Percentiles rank a stretch among this genome's conserved stretches.
phyloP scores from a whole-genome alignment of 2,113 vertebrate genomes.

The Tychaedon coryphoeus region DNA sequence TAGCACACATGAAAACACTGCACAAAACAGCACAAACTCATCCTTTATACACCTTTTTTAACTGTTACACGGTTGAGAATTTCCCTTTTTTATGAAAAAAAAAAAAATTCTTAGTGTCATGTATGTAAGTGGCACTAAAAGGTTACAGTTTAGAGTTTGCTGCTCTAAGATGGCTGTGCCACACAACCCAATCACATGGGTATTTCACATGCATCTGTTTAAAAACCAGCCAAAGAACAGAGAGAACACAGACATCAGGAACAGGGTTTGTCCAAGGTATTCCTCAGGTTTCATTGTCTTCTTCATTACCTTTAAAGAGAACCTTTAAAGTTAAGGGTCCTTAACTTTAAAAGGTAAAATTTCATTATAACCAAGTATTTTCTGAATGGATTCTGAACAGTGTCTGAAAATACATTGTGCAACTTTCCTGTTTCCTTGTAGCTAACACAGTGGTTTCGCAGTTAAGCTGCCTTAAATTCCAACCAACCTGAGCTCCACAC shows the following conservation, averaged over 20 bases:
- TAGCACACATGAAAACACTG: not conserved
- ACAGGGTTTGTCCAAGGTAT: not conserved
- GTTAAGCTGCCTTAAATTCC: not conserved
- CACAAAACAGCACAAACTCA: fast-evolving
- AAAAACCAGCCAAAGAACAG: not conserved
- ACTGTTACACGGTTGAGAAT: fast-evolving
- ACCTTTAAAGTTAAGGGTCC: not conserved
- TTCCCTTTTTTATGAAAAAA: not conserved
- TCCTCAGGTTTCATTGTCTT: not conserved
- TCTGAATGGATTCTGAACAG: not conserved
- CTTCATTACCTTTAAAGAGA: not conserved
- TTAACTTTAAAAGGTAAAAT: not conserved
- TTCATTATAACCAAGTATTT: not conserved
- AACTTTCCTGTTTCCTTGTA: not conserved
- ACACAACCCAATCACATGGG: fast-evolving
- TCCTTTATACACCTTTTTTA: not conserved
- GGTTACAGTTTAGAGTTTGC: not conserved
- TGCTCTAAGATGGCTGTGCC: not conserved
- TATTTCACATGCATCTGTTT: not conserved
- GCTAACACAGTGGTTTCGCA: not conserved
- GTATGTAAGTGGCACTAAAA: not conserved
- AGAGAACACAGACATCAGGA: not conserved
- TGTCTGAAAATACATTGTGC: not conserved
- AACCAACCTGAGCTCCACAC: not conserved
- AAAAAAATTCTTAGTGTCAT: not conserved